Percentiles rank a stretch among this genome's conserved stretches.
These are phyloP conservation scores for Dendrocopos noguchii DNA, from an alignment of 2,113 vertebrate species.

Conservation along the genomic window DNA sequence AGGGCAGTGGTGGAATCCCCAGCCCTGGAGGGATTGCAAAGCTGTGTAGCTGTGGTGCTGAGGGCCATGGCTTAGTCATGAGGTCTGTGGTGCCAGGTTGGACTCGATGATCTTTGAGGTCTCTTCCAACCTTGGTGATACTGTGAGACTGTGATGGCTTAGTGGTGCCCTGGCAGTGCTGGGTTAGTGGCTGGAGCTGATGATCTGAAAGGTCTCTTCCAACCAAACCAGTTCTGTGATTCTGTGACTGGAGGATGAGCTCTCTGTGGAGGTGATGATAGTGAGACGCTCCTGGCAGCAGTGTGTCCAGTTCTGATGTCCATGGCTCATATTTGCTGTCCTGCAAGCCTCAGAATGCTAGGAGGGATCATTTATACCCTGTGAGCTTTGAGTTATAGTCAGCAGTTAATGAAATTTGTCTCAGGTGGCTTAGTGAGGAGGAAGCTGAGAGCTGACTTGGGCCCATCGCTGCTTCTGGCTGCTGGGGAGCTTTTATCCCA, in stretches of 20 bases:
- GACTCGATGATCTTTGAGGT: no score
- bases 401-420: neutral
- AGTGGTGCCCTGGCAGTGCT: no score
- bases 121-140: no score
- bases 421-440: neutral
- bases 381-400: neutral
- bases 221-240: no score
- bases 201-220: no score
- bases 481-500: neutral
- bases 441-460: neutral
- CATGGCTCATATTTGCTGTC: rapidly evolving
- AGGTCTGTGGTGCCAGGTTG: no score
- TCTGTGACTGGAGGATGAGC: neutral
- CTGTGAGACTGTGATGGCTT: no score
- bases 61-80: no score
- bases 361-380: neutral
- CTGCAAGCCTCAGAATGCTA: neutral
- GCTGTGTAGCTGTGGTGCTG: no score
- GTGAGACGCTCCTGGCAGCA: neutral
- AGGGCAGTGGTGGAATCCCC: no score
- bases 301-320: rapidly evolving
- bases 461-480: neutral
- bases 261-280: neutral
- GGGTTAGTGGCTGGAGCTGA: no score
- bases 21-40: no score